Base-by-base conservation (phyloP, 2,113 vertebrate genomes). In the Taxidea taxus region DNA sequence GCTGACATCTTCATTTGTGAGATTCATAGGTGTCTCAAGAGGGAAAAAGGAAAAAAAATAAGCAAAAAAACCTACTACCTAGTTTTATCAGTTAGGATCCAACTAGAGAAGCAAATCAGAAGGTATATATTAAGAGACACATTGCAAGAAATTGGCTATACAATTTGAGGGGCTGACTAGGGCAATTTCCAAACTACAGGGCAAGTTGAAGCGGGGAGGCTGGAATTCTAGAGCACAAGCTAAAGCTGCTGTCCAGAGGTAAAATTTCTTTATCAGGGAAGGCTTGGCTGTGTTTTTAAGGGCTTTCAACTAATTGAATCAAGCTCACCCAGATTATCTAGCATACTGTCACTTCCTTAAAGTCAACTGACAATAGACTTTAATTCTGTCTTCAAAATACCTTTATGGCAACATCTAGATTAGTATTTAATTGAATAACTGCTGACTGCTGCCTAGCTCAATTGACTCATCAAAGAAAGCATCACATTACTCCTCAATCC, bases 401-500 rank as follows among this genome's bases (percentile, higher is more conserved):
- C 42, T 34, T 88, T 20, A 85, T 25, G n/a, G 34, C 7, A 31
- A 13, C 7, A 68, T 31, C 10, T 66, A n/a, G 31, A n/a, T 70
- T 81, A 25, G 13, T 58, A 16, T 77, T 97, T 95, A 56, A 44
- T 39, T 81, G n/a, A 60, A 51, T 80, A 89, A 86, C 42, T 2
- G 10, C 9, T 64, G 20, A 16, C 12, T n/a, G 3, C 64, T 87
- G 3, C 3, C 21, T 72, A 47, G 7, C 1, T 75, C 51, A 42
- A 66, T 37, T 58, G 54, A 90, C 12, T 47, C 5, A 42, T 85
- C 27, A 81, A 51, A 82, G 21, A 77, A 78, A 42, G 1, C 6
- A 54, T 9, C 37, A 13, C 6, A 29, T 75, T 8, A 37, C 7
- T 12, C 1, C 7, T 51, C 34, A 83, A 39, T 64, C 4, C 60